phyloP scores from a whole-genome alignment of 1,140 invertebrate genomes.

The Brachionus calyciflorus region DNA sequence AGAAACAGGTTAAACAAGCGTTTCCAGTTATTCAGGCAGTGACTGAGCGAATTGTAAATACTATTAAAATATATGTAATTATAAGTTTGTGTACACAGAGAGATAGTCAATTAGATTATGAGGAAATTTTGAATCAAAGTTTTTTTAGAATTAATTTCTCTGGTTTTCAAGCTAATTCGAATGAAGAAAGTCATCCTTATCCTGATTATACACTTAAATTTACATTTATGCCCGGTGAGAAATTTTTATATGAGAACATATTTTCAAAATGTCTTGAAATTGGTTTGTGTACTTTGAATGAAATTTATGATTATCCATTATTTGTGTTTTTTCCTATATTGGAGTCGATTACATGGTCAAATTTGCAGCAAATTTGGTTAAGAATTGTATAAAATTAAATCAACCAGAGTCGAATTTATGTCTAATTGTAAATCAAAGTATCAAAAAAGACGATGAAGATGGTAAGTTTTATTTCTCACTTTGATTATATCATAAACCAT shows the following conservation, averaged over 20 bases:
- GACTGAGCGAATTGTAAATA: neutral
- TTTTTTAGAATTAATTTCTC: slow-evolving; percentile 23
- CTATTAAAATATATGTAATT: slow-evolving; percentile 19
- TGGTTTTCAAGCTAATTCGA: neutral
- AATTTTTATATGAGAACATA: slow-evolving; percentile 9
- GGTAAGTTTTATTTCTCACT: no score
- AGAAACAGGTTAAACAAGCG: neutral
- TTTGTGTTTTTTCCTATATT: slow-evolving; percentile 40
- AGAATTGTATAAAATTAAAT: slow-evolving; percentile 20
- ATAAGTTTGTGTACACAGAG: neutral
- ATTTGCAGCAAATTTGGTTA: neutral
- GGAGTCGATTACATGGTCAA: slow-evolving; percentile 32
- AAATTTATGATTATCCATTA: slow-evolving; percentile 37
- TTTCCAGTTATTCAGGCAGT: slow-evolving; percentile 31
- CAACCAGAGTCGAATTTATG: neutral
- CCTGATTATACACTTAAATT: neutral
- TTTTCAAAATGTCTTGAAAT: slow-evolving; percentile 42
- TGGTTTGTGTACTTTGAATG: slow-evolving; percentile 21
- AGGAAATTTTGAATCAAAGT: slow-evolving; percentile 22
- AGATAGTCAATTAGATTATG: neutral
- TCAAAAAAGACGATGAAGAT: slow-evolving; percentile 40
- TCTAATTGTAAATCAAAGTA: slow-evolving; percentile 14
- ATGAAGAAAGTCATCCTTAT: neutral
- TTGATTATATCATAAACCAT: no score
- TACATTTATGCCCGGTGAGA: neutral